Conservation (phyloP, 2,888 invertebrate species). For the Phengaris alcon region DNA sequence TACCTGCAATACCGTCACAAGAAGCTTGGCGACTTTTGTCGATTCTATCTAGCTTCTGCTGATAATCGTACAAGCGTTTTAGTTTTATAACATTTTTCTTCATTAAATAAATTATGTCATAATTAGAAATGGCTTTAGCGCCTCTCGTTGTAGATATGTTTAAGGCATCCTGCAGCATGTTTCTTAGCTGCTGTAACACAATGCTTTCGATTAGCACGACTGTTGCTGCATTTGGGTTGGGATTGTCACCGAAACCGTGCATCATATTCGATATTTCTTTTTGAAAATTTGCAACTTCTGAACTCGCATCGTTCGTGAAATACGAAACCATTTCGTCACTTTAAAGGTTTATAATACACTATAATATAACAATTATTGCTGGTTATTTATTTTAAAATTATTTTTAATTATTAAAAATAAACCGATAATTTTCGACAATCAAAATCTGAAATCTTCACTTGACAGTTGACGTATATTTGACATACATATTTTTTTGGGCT, state of each 20-base stretch:
- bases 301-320: constrained; percentile 47
- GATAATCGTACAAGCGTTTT: constrained; percentile 86
- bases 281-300: constrained; percentile 70
- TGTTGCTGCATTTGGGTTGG: constrained; percentile 88
- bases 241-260: constrained; percentile 96
- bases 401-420: background rate
- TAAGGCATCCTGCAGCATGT: constrained; percentile 86
- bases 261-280: constrained; percentile 91
- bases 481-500: no score
- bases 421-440: background rate
- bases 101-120: constrained; percentile 90
- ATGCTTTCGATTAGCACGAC: constrained; percentile 91
- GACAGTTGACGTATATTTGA: no score
- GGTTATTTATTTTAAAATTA: background rate
- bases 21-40: constrained; percentile 55
- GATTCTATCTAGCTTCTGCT: constrained; percentile 78
- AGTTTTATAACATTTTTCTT: constrained; percentile 89
- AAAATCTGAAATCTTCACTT: no score
- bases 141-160: constrained; percentile 83
- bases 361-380: background rate
- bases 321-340: constrained; percentile 59
- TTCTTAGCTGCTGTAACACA: constrained; percentile 88
- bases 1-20: constrained; percentile 49
- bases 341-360: background rate
- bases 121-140: constrained; percentile 76